These are phyloP conservation scores for Piaya cayana DNA, from an alignment of 2,113 vertebrate genomes.

Conservation along the genomic window DNA sequence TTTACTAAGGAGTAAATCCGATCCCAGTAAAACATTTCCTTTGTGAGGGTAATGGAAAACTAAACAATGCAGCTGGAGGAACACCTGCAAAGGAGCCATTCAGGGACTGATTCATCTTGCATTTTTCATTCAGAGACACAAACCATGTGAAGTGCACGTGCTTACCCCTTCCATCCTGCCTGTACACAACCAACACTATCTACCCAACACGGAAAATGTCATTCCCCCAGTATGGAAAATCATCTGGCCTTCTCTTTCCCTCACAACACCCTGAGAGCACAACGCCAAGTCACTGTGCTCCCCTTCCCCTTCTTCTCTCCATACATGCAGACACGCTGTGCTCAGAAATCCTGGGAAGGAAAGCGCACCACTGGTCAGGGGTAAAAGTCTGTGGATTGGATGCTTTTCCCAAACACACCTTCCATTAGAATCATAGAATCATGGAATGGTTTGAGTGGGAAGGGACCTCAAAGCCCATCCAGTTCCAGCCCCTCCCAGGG, in stretches of 20 bases:
- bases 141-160: not conserved
- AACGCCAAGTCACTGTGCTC: fast-evolving
- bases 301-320: not conserved
- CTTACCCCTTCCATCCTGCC: not conserved
- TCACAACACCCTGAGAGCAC: not conserved
- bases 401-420: not conserved
- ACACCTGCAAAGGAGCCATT: not conserved
- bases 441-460: no score
- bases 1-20: not conserved
- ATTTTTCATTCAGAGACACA: not conserved
- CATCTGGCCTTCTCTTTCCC: not conserved
- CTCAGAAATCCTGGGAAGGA: not conserved
- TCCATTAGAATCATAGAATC: no score
- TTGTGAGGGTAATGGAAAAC: not conserved
- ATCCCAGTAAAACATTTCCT: not conserved
- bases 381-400: not conserved
- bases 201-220: not conserved
- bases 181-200: not conserved
- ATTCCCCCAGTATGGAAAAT: not conserved
- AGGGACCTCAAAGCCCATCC: no score
- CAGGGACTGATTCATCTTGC: not conserved
- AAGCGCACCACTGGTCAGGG: fast-evolving
- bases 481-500: no score
- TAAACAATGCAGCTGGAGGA: not conserved
- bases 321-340: fast-evolving